Evolutionary conservation across 2,113 vertebrate species (phyloP).

Genomic region (Verasper variegatus): DNA sequence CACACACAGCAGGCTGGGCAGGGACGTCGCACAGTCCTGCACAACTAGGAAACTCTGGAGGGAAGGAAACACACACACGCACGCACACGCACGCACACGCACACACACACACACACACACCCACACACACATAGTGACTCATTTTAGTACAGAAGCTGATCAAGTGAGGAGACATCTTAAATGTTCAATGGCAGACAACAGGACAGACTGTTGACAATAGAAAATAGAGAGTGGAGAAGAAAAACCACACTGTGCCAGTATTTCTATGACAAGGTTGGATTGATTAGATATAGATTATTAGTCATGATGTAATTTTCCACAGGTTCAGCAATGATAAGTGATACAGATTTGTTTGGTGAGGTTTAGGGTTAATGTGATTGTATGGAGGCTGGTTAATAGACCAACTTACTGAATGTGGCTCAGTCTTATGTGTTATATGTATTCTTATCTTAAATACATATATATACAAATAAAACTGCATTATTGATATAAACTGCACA

Average conservation of each 20-base stretch:
- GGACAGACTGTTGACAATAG: neutral
- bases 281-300: neutral
- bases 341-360: no score
- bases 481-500: no score
- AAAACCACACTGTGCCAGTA: neutral
- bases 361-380: no score
- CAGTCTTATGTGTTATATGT: no score
- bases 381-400: no score
- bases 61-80: constrained; percentile 38
- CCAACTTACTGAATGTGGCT: no score
- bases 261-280: neutral
- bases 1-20: constrained; percentile 71
- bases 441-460: no score
- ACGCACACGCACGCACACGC: constrained; percentile 15
- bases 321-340: no score
- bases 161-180: constrained; percentile 11
- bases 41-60: constrained; percentile 77
- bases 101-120: constrained; percentile 31
- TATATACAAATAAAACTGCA: no score
- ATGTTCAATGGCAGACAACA: neutral
- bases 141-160: constrained; percentile 30
- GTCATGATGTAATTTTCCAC: neutral
- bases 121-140: constrained; percentile 42
- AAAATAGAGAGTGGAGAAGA: neutral
- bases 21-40: constrained; percentile 51